phyloP scores from a whole-genome alignment of 2,113 vertebrate species.

The Cathartes aura region DNA sequence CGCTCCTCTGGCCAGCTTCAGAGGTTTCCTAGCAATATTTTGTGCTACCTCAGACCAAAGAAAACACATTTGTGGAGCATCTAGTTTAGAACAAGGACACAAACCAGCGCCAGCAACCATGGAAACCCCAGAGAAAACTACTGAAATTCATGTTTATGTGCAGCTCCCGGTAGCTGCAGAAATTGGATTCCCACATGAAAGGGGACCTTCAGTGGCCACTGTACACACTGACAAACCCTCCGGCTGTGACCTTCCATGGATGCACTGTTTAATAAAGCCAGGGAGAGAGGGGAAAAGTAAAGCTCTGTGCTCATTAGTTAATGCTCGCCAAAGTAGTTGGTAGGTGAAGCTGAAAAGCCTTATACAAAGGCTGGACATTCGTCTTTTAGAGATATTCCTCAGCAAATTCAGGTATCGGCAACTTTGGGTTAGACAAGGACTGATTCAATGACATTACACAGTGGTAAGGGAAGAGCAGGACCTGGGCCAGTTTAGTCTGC shows the following conservation, averaged over 20 bases:
- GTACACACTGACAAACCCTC: not conserved
- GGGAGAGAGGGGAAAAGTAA: not conserved
- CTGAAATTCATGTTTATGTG: not conserved
- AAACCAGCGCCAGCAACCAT: not conserved
- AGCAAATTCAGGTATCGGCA: not conserved
- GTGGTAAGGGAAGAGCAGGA: not conserved
- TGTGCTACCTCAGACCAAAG: not conserved
- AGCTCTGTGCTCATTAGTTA: not conserved
- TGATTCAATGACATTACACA: not conserved
- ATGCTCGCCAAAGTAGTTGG: not conserved
- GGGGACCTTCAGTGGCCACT: not conserved
- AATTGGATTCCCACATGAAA: not conserved
- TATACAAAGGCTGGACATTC: not conserved
- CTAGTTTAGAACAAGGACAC: not conserved
- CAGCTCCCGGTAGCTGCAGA: not conserved
- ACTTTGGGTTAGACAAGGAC: not conserved
- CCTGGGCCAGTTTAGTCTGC: rapidly evolving
- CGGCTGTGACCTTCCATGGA: not conserved
- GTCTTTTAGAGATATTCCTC: not conserved
- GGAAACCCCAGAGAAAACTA: not conserved
- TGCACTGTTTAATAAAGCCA: not conserved
- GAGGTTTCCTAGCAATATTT: not conserved
- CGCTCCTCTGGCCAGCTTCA: not conserved
- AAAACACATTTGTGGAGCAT: not conserved
- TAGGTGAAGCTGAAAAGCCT: not conserved